Base-by-base conservation (phyloP, 92 coral and sea anemone genomes). In the Epizoanthus ramosus region DNA sequence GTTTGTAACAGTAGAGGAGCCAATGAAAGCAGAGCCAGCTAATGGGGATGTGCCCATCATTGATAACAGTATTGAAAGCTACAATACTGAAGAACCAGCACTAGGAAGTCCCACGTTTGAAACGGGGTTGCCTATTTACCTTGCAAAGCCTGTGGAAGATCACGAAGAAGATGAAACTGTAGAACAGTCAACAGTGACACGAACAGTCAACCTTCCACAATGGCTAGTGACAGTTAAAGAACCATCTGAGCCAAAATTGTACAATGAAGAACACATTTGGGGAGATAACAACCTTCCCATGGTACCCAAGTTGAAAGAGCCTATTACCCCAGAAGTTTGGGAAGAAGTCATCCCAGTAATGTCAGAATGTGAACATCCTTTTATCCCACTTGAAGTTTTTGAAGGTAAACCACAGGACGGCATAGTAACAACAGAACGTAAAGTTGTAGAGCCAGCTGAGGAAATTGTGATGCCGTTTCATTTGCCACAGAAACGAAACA, bases 41-140 rank as follows among this genome's bases (percentile, higher is more conserved):
- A 43, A 43, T 43, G 50, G 50, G 10, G 9, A 43, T 6, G 10
- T 43, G 54, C 14, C 54, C 15, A 12, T 3, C 8, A 16, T 9
- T 2, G 54, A 50, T 50, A 50, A 50, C 16, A 13, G 15, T 50
- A 50, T 50, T 50, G 54, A 50, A 50, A 50, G 54, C 54, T 16
- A 9, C 15, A 50, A 53, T 37, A 21, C 63, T 64, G 67, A 53
- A 19, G 85, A 12, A 63, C 70, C 68, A 4, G 41, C 53, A 39
- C 75, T 64, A 23, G 85, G 23, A 19, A 15, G 66, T 2, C 72
- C 75, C 10, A 84, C 76, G 1, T 81, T 81, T 47, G 83, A 87
- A 63, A 72, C 90, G 33, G 90, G 77, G 19, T 82, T 80, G 56
- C 86, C 90, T 16, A 83, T 87, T 18, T 83, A 37, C 56, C 81